phyloP scores from a whole-genome alignment of 2,888 invertebrate genomes.

The Pediacus dermestoides region DNA sequence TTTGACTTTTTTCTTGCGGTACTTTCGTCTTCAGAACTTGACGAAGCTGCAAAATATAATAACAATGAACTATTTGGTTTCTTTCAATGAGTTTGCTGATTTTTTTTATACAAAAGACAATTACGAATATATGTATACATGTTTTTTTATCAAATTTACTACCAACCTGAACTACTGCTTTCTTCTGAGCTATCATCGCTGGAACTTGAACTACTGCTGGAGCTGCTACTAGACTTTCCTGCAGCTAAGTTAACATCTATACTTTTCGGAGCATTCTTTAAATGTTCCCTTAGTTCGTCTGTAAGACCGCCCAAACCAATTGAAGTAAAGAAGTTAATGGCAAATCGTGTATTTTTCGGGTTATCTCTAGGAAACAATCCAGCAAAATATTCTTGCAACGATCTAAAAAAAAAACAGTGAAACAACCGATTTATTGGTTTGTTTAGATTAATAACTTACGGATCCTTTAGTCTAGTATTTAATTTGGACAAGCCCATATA shows the following conservation, averaged over 20 bases:
- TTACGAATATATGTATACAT: no score
- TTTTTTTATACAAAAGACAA: no score
- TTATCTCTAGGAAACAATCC: constrained; percentile 95
- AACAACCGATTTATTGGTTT: constrained; percentile 5
- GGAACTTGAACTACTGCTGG: constrained; percentile 24
- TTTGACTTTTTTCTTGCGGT: constrained; percentile 1
- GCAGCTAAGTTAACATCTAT: constrained; percentile 20
- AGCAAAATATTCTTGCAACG: constrained; percentile 78
- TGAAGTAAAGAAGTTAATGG: no score
- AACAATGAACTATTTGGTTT: no score
- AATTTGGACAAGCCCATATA: constrained; percentile 93
- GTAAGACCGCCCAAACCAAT: no score
- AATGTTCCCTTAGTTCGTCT: constrained; percentile 43
- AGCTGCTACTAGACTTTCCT: constrained; percentile 36
- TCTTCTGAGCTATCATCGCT: constrained; percentile 13
- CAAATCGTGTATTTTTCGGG: constrained; percentile 93
- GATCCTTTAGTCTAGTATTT: constrained; percentile 86
- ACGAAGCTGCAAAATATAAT: no score
- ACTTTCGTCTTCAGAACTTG: background rate
- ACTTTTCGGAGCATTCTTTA: constrained; percentile 35
- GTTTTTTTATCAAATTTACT: no score
- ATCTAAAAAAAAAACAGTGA: constrained; percentile 57
- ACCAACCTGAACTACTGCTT: no score
- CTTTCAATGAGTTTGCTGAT: background rate
- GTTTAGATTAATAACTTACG: constrained; percentile 58